Percentiles rank a stretch among this genome's conserved stretches.
These are phyloP conservation scores for Nymphalis c-album DNA, from an alignment of 2,888 invertebrate species.

Conservation along the genomic window DNA sequence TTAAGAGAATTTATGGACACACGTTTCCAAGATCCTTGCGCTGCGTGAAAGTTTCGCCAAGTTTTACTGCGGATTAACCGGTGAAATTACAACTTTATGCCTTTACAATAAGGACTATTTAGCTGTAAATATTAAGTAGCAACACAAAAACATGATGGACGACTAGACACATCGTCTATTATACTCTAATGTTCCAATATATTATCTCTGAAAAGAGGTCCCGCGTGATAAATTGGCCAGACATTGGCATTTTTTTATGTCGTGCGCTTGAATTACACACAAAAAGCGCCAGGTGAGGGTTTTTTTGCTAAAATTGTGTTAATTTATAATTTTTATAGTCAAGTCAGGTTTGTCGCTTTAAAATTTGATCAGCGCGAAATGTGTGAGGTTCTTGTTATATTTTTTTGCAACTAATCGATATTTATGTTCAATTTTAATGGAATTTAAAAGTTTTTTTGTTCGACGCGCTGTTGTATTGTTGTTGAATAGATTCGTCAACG, in stretches of 20 bases:
- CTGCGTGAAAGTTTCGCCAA: constrained; percentile 43
- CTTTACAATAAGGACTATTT: constrained; percentile 3
- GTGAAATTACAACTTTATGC: constrained; percentile 12
- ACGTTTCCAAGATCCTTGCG: constrained; percentile 45
- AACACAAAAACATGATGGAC: constrained; percentile 69
- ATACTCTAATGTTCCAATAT: constrained; percentile 76
- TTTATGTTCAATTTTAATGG: constrained; percentile 29
- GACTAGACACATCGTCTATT: constrained; percentile 70
- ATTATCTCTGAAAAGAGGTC: constrained; percentile 71
- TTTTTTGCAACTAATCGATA: constrained; percentile 30
- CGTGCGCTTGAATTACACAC: constrained; percentile 31
- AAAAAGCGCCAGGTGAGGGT: constrained; percentile 62
- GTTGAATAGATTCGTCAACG: background rate
- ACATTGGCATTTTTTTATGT: constrained; percentile 55
- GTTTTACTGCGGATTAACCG: background rate
- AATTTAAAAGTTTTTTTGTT: constrained; percentile 4
- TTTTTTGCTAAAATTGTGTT: constrained; percentile 44
- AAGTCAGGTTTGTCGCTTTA: constrained; percentile 44
- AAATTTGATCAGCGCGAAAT: constrained; percentile 44
- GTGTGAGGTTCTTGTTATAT: constrained; percentile 31
- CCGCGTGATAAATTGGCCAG: constrained; percentile 67
- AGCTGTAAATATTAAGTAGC: constrained; percentile 35
- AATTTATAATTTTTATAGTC: constrained; percentile 50
- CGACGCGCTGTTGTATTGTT: background rate
- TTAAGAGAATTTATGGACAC: constrained; percentile 62